These are phyloP conservation scores for Melipona quadrifasciata DNA, from an alignment of 1,140 invertebrate genomes.

Conservation along the genomic window DNA sequence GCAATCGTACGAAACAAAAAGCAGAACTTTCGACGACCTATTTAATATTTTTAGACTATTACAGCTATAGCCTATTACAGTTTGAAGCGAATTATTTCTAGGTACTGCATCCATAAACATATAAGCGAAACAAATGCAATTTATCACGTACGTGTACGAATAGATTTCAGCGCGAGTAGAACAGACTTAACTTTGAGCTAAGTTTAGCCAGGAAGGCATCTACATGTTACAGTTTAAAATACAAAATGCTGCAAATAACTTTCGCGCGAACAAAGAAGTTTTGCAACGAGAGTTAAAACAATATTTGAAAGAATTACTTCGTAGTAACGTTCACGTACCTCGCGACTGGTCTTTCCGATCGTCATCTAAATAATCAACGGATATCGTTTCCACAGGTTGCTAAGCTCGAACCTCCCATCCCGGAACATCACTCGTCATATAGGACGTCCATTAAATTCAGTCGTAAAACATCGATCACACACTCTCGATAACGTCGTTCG, in stretches of 20 bases:
- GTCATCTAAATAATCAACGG: neutral
- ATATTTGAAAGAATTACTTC: too few species aligned
- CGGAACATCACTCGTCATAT: slow-evolving; percentile 54
- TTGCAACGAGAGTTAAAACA: too few species aligned
- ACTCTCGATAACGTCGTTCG: slow-evolving; percentile 54
- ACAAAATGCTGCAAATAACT: too few species aligned
- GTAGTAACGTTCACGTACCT: neutral
- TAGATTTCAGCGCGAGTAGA: too few species aligned
- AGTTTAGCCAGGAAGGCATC: neutral
- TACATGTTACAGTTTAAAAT: too few species aligned
- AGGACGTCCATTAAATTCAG: slow-evolving; percentile 57
- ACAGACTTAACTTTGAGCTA: neutral
- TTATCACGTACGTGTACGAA: neutral
- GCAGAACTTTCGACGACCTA: slow-evolving; percentile 23
- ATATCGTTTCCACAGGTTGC: neutral
- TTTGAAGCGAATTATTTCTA: neutral
- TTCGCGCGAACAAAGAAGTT: too few species aligned
- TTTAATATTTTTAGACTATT: slow-evolving; percentile 53
- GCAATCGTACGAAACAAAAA: neutral
- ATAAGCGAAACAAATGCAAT: neutral
- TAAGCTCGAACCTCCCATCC: slow-evolving; percentile 3
- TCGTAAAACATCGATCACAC: slow-evolving; percentile 63
- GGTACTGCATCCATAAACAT: slow-evolving; percentile 4
- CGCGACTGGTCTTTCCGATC: neutral
- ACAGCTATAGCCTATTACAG: neutral